Evolutionary conservation across 2,888 invertebrate genomes (phyloP), one percentile per base, ranked within the genome.

Genomic region (Gryllus longicercus): DNA sequence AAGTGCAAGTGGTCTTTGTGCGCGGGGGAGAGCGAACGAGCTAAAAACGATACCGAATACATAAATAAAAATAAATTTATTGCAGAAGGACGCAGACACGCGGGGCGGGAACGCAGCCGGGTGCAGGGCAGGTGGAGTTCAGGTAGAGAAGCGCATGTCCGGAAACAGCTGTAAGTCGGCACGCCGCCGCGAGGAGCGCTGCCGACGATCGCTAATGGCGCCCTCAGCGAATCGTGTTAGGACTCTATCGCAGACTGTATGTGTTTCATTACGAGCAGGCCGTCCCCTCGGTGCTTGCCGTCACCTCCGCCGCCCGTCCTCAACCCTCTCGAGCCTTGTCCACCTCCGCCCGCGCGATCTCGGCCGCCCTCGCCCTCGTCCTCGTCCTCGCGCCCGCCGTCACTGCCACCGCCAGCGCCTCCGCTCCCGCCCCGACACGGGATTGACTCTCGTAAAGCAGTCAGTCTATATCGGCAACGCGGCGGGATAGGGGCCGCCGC

Each of bases 381-480:
- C 21, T 1, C 21, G 21, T 21, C 21, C 21, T 21, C 51, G 51
- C 51, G 12, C 2, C 12, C 51, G 51, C 63, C n/a, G 21, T 38
- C 38, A 38, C 49, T 12, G 23, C 25, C 25, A 5, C 63, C 63
- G 63, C n/a, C 63, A 5, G 8, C 63, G 63, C 14, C 16, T 4
- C 14, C 63, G 63, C 63, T 8, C n/a, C 16, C 16, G 25, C 49
- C 21, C 49, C n/a, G 23, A 16, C 50, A 51, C 79, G 76, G 79
- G 63, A 63, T 79, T 76, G 76, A 76, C 79, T 79, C 79, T 63
- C 79, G 51, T 76, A 76, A 76, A 79, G 38, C 63, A 76, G 63
- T 79, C 76, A 76, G 76, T 63, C 76, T 63, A 79, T 74, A 74
- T 79, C 78, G 78, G 74, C 10, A 23, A 63, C 18, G 21, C 23